Evolutionary conservation across 2,113 vertebrate species (phyloP).

Genomic region (Myotis lucifugus): DNA sequence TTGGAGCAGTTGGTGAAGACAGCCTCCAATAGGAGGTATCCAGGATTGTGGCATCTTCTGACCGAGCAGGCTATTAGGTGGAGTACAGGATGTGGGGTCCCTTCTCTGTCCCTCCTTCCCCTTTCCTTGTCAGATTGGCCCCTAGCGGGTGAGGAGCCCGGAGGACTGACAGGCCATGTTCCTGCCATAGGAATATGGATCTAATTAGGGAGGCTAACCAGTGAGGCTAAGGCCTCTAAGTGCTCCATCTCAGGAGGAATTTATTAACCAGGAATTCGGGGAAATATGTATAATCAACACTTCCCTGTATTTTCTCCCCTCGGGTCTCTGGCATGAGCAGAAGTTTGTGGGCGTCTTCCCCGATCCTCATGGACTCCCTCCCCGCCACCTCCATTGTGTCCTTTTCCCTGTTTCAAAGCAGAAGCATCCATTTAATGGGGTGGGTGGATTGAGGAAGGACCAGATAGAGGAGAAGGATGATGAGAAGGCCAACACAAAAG

Average conservation of each 20-base stretch:
- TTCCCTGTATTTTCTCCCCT: neutral
- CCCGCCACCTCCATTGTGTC: rapidly evolving
- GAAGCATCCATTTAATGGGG: neutral
- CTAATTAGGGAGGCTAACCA: neutral
- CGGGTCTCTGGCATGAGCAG: neutral
- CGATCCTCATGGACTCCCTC: rapidly evolving
- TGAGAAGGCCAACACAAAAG: neutral
- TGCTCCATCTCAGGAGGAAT: neutral
- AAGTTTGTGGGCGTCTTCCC: neutral
- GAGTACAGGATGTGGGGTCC: neutral
- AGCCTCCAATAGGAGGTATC: neutral
- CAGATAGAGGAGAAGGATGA: neutral
- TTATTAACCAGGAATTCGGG: neutral
- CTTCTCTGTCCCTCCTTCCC: neutral
- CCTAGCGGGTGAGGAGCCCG: rapidly evolving
- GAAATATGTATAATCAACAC: neutral
- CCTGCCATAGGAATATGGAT: neutral
- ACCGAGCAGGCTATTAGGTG: too few relatives aligned
- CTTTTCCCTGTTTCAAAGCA: neutral
- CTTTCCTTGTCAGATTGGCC: neutral
- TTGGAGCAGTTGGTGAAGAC: neutral
- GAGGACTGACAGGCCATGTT: neutral
- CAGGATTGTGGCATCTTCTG: neutral
- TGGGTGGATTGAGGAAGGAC: neutral
- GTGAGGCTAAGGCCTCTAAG: neutral